Evolutionary conservation across 2,888 invertebrate species (phyloP).

Genomic region (Drosophila mimetica): DNA sequence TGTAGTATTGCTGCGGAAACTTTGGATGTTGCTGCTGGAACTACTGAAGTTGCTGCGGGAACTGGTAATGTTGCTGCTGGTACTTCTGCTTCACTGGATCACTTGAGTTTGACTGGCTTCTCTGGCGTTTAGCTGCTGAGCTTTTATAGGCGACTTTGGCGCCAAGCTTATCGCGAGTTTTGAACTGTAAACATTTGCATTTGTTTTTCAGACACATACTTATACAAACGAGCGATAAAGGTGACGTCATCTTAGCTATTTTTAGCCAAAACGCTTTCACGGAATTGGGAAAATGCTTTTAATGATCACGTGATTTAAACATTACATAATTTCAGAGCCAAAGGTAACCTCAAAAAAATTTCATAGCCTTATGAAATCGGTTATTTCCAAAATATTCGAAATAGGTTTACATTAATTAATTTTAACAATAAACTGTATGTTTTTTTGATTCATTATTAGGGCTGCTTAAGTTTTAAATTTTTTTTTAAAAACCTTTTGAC

Average conservation of each 20-base stretch:
- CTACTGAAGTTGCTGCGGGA: constrained; percentile 4
- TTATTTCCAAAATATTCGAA: neutral
- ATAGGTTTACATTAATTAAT: too few species aligned
- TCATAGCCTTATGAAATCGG: neutral
- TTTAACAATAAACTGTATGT: too few species aligned
- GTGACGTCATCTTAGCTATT: constrained; percentile 27
- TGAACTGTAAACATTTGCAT: constrained; percentile 31
- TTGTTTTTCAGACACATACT: constrained; percentile 14
- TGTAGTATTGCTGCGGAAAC: constrained; percentile 17
- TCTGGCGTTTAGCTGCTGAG: constrained; percentile 5
- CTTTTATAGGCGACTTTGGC: constrained; percentile 49
- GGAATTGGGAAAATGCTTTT: neutral
- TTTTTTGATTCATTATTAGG: too few species aligned
- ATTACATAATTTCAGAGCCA: neutral
- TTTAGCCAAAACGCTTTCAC: neutral
- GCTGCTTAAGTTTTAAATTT: too few species aligned
- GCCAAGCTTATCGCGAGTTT: constrained; percentile 32
- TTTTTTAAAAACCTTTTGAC: too few species aligned
- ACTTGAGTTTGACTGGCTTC: constrained; percentile 57
- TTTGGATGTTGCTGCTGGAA: constrained; percentile 2
- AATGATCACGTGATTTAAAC: constrained; percentile 18
- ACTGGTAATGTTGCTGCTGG: neutral
- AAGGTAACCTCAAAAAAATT: constrained; percentile 13
- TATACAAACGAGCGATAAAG: neutral
- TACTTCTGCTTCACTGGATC: constrained; percentile 23